Percentiles rank a stretch among this genome's conserved stretches.
Conservation (phyloP, 2,797 vertebrate genomes). For the Rallus crepitans region DNA sequence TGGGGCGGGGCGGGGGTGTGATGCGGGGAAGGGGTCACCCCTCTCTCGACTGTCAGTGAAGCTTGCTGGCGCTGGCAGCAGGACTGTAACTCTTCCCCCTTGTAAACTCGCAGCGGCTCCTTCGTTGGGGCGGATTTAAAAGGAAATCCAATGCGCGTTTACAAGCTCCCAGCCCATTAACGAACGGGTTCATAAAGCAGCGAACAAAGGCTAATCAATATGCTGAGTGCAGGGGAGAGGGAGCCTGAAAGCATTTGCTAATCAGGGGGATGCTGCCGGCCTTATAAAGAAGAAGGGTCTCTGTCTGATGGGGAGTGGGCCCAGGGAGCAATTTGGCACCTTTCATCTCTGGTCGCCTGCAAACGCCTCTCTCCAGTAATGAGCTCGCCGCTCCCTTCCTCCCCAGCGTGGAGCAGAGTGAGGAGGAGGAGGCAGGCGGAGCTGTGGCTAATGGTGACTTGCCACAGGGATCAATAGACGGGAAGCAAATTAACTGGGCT, state of each 20-base stretch:
- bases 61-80: background rate
- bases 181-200: conserved; percentile 61
- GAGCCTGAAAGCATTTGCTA: conserved; percentile 46
- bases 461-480: conserved; percentile 67
- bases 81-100: conserved; percentile 7
- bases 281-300: conserved; percentile 4
- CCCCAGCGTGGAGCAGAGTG: rapidly evolving
- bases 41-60: background rate
- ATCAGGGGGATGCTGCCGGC: conserved; percentile 7
- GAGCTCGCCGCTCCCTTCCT: background rate
- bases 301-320: background rate
- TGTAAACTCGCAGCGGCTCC: background rate
- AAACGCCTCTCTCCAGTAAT: conserved; percentile 25
- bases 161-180: conserved; percentile 66
- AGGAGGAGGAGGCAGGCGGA: conserved; percentile 23
- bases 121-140: conserved; percentile 4
- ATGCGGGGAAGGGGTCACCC: background rate
- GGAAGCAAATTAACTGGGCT: conserved; percentile 66
- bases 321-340: conserved; percentile 8
- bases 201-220: conserved; percentile 68
- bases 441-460: conserved; percentile 56
- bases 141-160: conserved; percentile 61
- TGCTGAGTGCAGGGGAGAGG: conserved; percentile 31
- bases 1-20: rapidly evolving
- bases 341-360: conserved; percentile 30